Base-by-base conservation (phyloP, 2,888 invertebrate genomes). In the Andrena chrysosceles region DNA sequence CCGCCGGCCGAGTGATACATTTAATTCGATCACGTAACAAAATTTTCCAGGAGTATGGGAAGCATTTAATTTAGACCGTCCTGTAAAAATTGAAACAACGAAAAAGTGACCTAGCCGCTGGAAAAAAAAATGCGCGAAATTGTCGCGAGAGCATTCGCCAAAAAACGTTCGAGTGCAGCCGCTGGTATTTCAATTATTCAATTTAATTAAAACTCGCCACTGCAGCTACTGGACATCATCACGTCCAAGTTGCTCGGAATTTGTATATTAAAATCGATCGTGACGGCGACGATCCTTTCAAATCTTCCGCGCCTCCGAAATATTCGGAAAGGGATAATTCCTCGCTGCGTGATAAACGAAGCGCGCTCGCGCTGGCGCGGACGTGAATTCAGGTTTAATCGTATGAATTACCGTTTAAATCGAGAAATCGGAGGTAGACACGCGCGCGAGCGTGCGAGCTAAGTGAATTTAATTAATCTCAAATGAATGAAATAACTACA, bases 401-500 rank as follows among this genome's bases (percentile, higher is more conserved):
- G 79, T 35, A 60, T 10, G 79, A 78, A 79, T 70, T 31, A 64
- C 64, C 35, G 67, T 79, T 49, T 59, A 60, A 69, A 79, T 78
- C 78, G 64, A 52, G 79, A 33, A 42, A 67, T 79, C 52, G 71
- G 26, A 29, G 62, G 54, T 49, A 63, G 48, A 54, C 26, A 54
- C 26, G 35, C 20, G 23, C 23, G 20, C 10, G 20, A 20, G 31
- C 10, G 52, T 13, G 3, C 56, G 59, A 81, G 54, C 62, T 81
- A 79, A 66, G 79, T 64, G 79, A 80, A 78, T 70, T 59, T 80
- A 80, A 80, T 80, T 80, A 70, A 80, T 78, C 70, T 80, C 64
- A 64, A n/a, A 78, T 70, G 70, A 80, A 80, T 80, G 78, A 78
- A 80, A 80, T 78, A 80, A 80, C 79, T 70, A 64, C 79, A 60